phyloP scores from a whole-genome alignment of 2,113 vertebrate genomes.

The Passerina amoena region DNA sequence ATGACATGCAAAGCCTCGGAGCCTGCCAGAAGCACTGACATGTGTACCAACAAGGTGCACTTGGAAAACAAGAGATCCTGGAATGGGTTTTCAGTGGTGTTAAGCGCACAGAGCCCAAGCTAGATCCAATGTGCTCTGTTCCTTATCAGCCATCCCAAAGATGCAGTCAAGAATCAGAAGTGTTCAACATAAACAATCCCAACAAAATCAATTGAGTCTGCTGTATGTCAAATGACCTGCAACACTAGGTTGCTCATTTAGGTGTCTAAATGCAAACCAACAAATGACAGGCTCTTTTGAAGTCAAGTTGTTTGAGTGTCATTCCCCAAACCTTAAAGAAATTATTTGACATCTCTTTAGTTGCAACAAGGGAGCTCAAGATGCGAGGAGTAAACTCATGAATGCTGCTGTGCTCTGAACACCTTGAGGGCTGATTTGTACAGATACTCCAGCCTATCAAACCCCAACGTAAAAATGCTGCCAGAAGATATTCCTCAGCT shows the following conservation, averaged over 20 bases:
- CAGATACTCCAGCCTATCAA: not conserved
- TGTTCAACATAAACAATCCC: not conserved
- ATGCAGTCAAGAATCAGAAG: not conserved
- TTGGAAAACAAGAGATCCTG: not conserved
- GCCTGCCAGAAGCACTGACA: not conserved
- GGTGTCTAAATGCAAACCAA: not conserved
- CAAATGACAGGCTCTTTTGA: not conserved
- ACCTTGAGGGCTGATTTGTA: not conserved
- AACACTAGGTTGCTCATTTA: not conserved
- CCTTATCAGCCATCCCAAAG: not conserved
- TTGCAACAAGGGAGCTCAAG: not conserved
- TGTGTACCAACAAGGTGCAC: rapidly evolving
- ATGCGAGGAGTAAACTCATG: not conserved
- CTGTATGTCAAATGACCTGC: not conserved
- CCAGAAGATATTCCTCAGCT: not conserved
- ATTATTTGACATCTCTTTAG: not conserved
- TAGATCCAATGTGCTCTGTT: not conserved
- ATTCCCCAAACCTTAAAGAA: not conserved
- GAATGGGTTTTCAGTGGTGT: not conserved
- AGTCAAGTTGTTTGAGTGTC: not conserved
- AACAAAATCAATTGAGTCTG: not conserved
- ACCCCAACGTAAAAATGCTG: not conserved
- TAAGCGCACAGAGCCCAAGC: not conserved
- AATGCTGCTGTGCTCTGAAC: not conserved
- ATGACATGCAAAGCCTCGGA: not conserved